Conservation (phyloP, 1,140 invertebrate species). For the Euglossa dilemma region DNA sequence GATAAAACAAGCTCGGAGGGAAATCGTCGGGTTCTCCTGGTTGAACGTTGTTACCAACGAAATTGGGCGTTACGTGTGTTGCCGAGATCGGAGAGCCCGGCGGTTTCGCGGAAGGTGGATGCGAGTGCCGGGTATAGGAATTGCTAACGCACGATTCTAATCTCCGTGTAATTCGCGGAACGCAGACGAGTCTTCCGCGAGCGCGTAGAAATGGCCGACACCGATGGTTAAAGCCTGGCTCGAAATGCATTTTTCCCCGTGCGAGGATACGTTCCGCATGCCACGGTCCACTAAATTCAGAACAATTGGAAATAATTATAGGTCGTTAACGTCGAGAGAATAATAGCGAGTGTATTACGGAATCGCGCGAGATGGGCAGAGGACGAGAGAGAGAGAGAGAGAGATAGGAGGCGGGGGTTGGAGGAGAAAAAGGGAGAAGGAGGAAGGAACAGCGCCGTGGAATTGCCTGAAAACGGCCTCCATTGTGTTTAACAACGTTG, state of each 20-base stretch:
- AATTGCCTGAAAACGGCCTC: constrained; percentile 18
- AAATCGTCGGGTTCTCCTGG: too few species aligned
- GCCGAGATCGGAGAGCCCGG: too few species aligned
- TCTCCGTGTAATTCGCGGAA: too few species aligned
- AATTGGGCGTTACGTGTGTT: too few species aligned
- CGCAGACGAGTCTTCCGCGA: constrained; percentile 23
- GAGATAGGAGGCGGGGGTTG: background rate
- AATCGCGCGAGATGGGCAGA: background rate
- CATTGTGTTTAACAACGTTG: constrained; percentile 23
- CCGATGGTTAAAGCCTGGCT: constrained; percentile 21
- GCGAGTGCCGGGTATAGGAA: too few species aligned
- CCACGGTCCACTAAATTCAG: constrained; percentile 35
- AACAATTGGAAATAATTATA: constrained; percentile 53
- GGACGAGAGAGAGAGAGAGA: too few species aligned
- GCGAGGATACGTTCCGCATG: constrained; percentile 21
- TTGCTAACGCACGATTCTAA: too few species aligned
- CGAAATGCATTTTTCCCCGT: constrained; percentile 27
- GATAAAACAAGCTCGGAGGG: too few species aligned
- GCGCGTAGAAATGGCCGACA: constrained; percentile 14
- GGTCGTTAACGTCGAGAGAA: constrained; percentile 37
- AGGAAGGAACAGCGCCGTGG: background rate
- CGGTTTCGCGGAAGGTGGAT: too few species aligned
- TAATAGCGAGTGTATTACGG: constrained; percentile 36
- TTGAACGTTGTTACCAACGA: too few species aligned
- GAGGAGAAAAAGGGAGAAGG: background rate